Conservation (phyloP, 2,797 vertebrate species). For the Varecia variegata region DNA sequence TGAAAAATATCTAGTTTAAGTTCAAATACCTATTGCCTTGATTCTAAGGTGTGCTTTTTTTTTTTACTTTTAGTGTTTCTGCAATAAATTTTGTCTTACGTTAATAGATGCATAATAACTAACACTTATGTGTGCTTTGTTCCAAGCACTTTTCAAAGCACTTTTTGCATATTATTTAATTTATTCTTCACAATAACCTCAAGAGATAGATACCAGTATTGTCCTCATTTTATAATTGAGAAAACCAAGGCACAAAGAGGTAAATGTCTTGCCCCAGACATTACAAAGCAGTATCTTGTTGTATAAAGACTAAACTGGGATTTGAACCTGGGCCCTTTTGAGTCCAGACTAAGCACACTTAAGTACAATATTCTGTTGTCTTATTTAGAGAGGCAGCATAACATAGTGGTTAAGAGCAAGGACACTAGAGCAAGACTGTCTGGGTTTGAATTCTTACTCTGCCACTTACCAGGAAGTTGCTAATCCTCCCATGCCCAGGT, state of each 20-base stretch:
- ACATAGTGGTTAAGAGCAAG: background rate
- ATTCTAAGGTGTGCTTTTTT: background rate
- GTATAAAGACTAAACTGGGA: background rate
- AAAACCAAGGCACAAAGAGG: background rate
- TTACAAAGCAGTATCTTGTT: background rate
- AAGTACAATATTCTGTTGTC: background rate
- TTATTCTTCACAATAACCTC: background rate
- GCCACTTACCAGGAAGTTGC: background rate
- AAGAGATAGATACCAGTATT: background rate
- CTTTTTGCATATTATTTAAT: background rate
- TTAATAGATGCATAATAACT: background rate
- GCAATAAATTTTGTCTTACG: background rate
- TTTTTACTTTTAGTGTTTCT: background rate
- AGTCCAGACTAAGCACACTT: background rate
- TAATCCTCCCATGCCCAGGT: background rate
- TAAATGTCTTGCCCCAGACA: background rate
- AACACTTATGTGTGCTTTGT: background rate
- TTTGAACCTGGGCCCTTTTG: background rate
- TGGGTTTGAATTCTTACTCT: background rate
- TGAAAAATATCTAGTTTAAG: background rate
- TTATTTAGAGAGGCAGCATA: background rate
- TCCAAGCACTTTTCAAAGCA: background rate
- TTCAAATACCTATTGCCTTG: background rate
- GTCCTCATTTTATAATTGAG: background rate
- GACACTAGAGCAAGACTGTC: background rate